A percentile compares a stretch with the other conserved stretches of the same genome.
Evolutionary conservation across 2,113 vertebrate species (phyloP).

Genomic region (Pachypanchax playfairii): DNA sequence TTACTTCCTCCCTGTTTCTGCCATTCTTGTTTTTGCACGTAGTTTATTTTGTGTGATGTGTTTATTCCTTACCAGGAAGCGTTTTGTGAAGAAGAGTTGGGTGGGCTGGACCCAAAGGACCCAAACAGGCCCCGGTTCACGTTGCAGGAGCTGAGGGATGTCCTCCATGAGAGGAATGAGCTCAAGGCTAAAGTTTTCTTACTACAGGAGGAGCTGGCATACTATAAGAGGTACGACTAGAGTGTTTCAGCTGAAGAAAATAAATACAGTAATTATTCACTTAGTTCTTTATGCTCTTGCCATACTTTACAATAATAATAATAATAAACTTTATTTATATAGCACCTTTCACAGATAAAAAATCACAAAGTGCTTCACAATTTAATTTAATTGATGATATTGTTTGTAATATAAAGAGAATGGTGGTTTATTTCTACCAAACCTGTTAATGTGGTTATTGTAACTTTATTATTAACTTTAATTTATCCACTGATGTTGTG

Average conservation of each 20-base stretch:
- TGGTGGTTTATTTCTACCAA: too few relatives aligned
- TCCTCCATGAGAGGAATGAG: slow-evolving; percentile 96
- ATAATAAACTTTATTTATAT: too few relatives aligned
- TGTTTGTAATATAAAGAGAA: too few relatives aligned
- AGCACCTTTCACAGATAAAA: too few relatives aligned
- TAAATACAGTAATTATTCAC: too few relatives aligned
- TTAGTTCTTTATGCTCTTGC: background rate
- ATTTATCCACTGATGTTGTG: too few relatives aligned
- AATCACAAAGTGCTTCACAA: too few relatives aligned
- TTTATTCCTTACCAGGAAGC: slow-evolving; percentile 68
- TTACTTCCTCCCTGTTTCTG: slow-evolving; percentile 29
- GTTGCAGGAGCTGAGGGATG: slow-evolving; percentile 94
- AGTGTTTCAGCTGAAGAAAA: too few relatives aligned
- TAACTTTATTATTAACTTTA: too few relatives aligned
- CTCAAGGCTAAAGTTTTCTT: slow-evolving; percentile 96
- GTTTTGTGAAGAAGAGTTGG: slow-evolving; percentile 82
- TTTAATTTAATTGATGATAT: too few relatives aligned
- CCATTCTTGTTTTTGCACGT: background rate
- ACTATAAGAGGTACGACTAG: slow-evolving; percentile 89
- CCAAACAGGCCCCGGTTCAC: slow-evolving; percentile 95
- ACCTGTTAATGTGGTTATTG: too few relatives aligned
- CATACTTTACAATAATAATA: background rate
- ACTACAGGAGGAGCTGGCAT: slow-evolving; percentile 95
- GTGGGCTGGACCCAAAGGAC: slow-evolving; percentile 87
- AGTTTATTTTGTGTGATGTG: slow-evolving; percentile 21